Percentiles rank a stretch among this genome's conserved stretches.
Conservation (phyloP, 2,888 invertebrate genomes). For the Nemurella pictetii region DNA sequence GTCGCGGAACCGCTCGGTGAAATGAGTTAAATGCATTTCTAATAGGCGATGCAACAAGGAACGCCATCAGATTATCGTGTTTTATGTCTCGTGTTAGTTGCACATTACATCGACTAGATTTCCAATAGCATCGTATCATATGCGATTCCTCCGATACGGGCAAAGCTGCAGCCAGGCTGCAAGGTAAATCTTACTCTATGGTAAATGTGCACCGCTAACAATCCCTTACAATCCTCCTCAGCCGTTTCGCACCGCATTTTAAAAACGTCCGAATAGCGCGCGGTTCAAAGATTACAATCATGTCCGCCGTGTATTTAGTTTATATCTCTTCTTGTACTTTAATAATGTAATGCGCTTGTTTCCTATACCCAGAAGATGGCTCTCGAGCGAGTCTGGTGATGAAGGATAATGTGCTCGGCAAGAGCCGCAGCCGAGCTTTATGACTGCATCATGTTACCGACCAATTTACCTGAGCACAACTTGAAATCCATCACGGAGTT, state of each 20-base stretch:
- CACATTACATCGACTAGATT: not conserved
- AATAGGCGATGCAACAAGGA: not conserved
- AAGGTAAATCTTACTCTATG: too few relatives aligned
- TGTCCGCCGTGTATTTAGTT: not conserved
- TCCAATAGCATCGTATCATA: not conserved
- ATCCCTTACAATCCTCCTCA: not conserved
- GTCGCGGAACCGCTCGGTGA: not conserved
- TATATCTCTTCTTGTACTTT: conserved; percentile 4
- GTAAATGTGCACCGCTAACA: not conserved
- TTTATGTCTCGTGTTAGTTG: not conserved
- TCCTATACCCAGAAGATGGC: not conserved
- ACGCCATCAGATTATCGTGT: not conserved
- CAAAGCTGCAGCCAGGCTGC: not conserved
- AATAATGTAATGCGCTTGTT: conserved; percentile 20
- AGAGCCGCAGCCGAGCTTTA: not conserved
- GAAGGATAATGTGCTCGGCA: not conserved
- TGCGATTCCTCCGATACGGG: not conserved
- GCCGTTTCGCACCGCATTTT: not conserved
- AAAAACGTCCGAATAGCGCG: not conserved
- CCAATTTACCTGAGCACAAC: not conserved
- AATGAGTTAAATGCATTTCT: not conserved
- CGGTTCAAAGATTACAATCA: not conserved
- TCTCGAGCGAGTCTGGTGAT: not conserved
- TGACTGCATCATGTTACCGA: not conserved
- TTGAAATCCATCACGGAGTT: not conserved